Percentiles rank a stretch among this genome's conserved stretches.
Conservation (phyloP, 2,888 invertebrate genomes). For the Melitaea athalia region DNA sequence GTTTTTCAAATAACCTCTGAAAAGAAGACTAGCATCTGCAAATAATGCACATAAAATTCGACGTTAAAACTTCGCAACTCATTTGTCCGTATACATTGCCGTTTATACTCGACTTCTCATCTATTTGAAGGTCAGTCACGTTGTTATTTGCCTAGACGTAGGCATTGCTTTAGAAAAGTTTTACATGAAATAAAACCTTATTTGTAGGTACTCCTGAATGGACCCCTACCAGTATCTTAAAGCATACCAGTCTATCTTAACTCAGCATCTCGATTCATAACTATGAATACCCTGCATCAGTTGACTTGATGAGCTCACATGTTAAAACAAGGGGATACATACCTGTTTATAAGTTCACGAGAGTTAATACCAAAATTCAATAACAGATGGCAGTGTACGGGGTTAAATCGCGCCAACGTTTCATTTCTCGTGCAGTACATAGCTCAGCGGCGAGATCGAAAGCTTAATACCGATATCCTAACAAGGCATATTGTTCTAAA, state of each 20-base stretch:
- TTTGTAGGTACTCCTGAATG: constrained; percentile 8
- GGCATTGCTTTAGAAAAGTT: background rate
- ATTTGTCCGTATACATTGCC: background rate
- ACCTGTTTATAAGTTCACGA: background rate
- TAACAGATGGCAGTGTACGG: too few species aligned
- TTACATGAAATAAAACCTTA: constrained; percentile 6
- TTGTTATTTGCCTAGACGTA: constrained; percentile 10
- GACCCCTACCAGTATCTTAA: constrained; percentile 20
- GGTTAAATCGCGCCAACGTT: too few species aligned
- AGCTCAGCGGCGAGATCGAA: too few species aligned
- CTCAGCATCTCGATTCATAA: constrained; percentile 22
- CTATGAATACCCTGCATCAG: constrained; percentile 12
- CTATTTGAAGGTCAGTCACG: constrained; percentile 5
- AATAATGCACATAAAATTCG: background rate
- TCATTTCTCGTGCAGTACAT: too few species aligned
- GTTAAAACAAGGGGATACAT: constrained; percentile 2
- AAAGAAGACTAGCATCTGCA: background rate
- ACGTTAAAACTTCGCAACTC: background rate
- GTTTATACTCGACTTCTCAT: background rate
- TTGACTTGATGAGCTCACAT: constrained; percentile 11
- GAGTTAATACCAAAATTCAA: too few species aligned
- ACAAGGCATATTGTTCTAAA: too few species aligned
- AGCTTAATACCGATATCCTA: too few species aligned
- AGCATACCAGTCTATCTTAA: constrained; percentile 23
- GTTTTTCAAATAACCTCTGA: background rate